These are phyloP conservation scores for Tyria jacobaeae DNA, from an alignment of 2,888 invertebrate genomes.

Conservation along the genomic window DNA sequence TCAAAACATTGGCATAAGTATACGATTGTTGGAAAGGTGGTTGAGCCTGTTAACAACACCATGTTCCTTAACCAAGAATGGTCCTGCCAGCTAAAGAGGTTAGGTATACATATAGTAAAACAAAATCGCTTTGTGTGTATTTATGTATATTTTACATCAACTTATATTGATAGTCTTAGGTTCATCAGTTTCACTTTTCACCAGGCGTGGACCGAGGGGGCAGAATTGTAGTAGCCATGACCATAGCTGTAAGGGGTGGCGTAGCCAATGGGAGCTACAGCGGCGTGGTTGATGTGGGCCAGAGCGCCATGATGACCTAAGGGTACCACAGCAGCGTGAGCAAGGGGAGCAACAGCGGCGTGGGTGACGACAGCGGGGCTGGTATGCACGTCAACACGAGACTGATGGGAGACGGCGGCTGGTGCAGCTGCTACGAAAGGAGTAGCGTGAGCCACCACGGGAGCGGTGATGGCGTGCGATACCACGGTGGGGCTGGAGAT, in stretches of 20 bases:
- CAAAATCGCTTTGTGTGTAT: conserved; percentile 10
- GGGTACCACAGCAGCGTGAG: conserved; percentile 60
- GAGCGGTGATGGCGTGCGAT: conserved; percentile 40
- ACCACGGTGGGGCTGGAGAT: conserved; percentile 59
- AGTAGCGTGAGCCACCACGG: conserved; percentile 58
- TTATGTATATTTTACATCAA: conserved; percentile 44
- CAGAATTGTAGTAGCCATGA: conserved; percentile 52
- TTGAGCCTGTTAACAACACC: no score
- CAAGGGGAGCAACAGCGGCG: conserved; percentile 49
- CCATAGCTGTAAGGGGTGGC: conserved; percentile 53
- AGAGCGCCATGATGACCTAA: conserved; percentile 54
- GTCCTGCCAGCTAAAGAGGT: no score
- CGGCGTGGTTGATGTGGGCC: conserved; percentile 61
- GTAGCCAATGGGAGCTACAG: conserved; percentile 57
- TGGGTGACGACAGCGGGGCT: conserved; percentile 60
- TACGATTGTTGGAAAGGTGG: no score
- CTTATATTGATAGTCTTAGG: conserved; percentile 58
- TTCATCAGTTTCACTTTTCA: conserved; percentile 75
- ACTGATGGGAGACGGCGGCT: conserved; percentile 69
- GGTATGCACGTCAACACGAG: conserved; percentile 67
- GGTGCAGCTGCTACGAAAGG: conserved; percentile 61
- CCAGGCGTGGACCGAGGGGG: conserved; percentile 71
- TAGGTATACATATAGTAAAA: not conserved
- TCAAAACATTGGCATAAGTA: no score
- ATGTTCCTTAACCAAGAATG: no score